Evolutionary conservation across 2,797 vertebrate genomes (phyloP), one percentile per base, ranked within the genome.

Genomic region (Premnoplex brunnescens): DNA sequence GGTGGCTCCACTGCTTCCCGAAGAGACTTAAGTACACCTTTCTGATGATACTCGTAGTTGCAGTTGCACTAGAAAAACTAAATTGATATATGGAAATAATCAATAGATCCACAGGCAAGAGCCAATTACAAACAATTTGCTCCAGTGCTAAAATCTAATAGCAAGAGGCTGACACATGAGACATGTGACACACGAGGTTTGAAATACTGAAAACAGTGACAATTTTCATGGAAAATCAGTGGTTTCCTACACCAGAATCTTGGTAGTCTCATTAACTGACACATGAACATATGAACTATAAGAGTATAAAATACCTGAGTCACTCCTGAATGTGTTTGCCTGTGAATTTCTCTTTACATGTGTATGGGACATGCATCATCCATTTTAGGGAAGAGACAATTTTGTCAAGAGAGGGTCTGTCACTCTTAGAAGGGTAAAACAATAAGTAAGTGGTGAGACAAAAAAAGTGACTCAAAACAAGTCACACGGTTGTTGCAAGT

Each of bases 121-220:
- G 27, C 12, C 2, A 0, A 28, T 71, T 37, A 37, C 22, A 77
- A 76, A 21, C 2, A 0, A 27, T 46, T 77, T 54, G 4, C 4
- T 78, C 10, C 26, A 49, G 1, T 37, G 17, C 4, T 74, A 24
- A 62, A 74, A 77, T 66, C 21, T 54, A 78, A 17, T 54, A 58
- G 9, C 23, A 49, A 36, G 20, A 66, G 36, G 23, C 30, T 66
- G 26, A 43, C 22, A n/a, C 10, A 26, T 3, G 11, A 12, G 2
- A 30, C 3, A 2, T 22, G 13, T 52, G 36, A 44, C 26, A 27
- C 28, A 27, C 3, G 1, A 39, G 8, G 7, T 80, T 72, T 76
- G 39, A 85, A 85, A 66, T 76, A 2, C 56, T 41, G 14, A 54
- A 82, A 89, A 73, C 16, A 34, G 4, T 39, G 23, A 24, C 48